Evolutionary conservation across 2,888 invertebrate species (phyloP).

Genomic region (Aquatica leii): DNA sequence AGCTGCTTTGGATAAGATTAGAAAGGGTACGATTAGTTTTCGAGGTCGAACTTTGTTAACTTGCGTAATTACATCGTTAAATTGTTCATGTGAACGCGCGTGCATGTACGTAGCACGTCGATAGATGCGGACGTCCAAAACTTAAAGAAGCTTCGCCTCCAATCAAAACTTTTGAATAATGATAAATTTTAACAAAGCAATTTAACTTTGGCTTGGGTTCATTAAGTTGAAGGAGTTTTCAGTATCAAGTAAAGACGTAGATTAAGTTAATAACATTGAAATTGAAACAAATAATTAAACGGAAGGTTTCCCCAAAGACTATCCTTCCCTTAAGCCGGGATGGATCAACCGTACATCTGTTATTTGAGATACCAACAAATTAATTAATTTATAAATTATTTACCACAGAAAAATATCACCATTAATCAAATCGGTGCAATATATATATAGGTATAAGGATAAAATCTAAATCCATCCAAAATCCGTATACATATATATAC

Average conservation of each 20-base stretch:
- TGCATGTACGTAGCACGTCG: no score
- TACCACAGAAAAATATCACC: background rate
- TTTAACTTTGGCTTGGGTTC: constrained; percentile 10
- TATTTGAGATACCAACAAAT: constrained; percentile 9
- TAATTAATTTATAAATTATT: constrained; percentile 13
- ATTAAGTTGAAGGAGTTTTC: constrained; percentile 11
- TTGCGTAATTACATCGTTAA: constrained; percentile 8
- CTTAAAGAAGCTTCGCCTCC: background rate
- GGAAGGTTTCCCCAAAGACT: constrained; percentile 12
- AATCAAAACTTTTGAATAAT: constrained; percentile 4
- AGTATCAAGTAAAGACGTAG: constrained; percentile 11
- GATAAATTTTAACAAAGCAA: constrained; percentile 13
- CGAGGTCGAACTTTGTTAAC: constrained; percentile 26
- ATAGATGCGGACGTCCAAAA: background rate
- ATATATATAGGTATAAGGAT: no score
- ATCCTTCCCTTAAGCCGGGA: constrained; percentile 10
- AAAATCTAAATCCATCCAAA: no score
- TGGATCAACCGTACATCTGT: constrained; percentile 13
- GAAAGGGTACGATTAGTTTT: constrained; percentile 42
- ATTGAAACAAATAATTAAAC: constrained; percentile 14
- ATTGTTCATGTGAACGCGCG: background rate
- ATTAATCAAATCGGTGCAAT: no score
- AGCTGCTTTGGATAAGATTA: constrained; percentile 46
- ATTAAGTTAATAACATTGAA: constrained; percentile 14
- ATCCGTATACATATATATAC: no score